phyloP scores from a whole-genome alignment of 2,797 vertebrate species.

The Valencia hispanica region DNA sequence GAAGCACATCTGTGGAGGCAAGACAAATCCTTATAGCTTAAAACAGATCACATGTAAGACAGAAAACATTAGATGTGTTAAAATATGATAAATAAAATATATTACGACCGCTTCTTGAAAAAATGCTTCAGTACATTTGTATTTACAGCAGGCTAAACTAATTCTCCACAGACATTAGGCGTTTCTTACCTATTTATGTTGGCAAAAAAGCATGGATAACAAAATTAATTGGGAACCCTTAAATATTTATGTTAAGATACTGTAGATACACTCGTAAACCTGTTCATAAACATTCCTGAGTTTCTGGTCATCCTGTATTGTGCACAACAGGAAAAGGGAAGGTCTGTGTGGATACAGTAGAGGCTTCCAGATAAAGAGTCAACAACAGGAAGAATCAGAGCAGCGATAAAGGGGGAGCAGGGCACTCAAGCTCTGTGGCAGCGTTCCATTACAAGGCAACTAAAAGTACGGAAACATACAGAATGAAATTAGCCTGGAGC shows the following conservation, averaged over 20 bases:
- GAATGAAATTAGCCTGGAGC: conserved; percentile 19
- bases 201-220: background rate
- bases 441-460: conserved; percentile 11
- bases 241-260: background rate
- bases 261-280: background rate
- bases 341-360: conserved; percentile 40
- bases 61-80: background rate
- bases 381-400: conserved; percentile 55
- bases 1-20: background rate
- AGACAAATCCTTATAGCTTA: background rate
- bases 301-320: conserved; percentile 31
- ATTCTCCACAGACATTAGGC: background rate
- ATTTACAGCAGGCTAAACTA: background rate
- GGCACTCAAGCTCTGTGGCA: conserved; percentile 43
- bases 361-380: conserved; percentile 35
- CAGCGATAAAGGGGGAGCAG: background rate
- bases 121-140: background rate
- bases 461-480: conserved; percentile 9
- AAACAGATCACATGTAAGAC: background rate
- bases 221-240: background rate
- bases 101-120: background rate
- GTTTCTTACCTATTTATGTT: background rate
- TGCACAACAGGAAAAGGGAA: conserved; percentile 55
- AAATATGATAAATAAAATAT: background rate
- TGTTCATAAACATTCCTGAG: too few relatives aligned